Conservation (phyloP, 1,140 invertebrate genomes). For the Tetragnatha versicolor region DNA sequence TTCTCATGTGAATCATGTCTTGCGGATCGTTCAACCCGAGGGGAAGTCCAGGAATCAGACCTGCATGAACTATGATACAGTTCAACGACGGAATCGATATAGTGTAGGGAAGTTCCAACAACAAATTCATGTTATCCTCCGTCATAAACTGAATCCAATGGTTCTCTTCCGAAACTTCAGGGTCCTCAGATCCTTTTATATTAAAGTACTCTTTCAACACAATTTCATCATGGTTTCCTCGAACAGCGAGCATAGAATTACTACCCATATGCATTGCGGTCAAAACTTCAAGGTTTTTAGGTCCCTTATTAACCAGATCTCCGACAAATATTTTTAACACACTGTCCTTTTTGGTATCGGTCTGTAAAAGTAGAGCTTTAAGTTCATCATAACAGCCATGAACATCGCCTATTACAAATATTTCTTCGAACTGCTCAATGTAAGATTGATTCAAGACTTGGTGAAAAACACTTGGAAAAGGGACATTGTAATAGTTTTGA, state of each 20-base stretch:
- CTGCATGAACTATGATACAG: constrained; percentile 64
- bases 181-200: constrained; percentile 50
- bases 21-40: constrained; percentile 59
- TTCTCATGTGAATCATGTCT: constrained; percentile 63
- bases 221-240: constrained; percentile 59
- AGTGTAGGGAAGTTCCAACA: constrained; percentile 63
- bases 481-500: constrained; percentile 9
- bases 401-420: constrained; percentile 65
- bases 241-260: constrained; percentile 40
- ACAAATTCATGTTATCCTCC: constrained; percentile 60
- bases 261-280: background rate
- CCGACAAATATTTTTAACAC: constrained; percentile 63
- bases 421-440: constrained; percentile 56
- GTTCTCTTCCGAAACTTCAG: constrained; percentile 58
- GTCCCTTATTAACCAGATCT: constrained; percentile 65
- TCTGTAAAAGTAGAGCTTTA: constrained; percentile 57
- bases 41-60: constrained; percentile 61
- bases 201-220: constrained; percentile 56
- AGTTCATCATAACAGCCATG: constrained; percentile 65
- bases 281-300: constrained; percentile 61
- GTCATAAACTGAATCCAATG: constrained; percentile 61
- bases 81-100: constrained; percentile 62
- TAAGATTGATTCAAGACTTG: background rate
- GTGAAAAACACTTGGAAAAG: constrained; percentile 22
- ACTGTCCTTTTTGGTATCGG: constrained; percentile 45